Evolutionary conservation across 2,797 vertebrate species (phyloP), one percentile per base, ranked within the genome.

Genomic region (Helarctos malayanus): DNA sequence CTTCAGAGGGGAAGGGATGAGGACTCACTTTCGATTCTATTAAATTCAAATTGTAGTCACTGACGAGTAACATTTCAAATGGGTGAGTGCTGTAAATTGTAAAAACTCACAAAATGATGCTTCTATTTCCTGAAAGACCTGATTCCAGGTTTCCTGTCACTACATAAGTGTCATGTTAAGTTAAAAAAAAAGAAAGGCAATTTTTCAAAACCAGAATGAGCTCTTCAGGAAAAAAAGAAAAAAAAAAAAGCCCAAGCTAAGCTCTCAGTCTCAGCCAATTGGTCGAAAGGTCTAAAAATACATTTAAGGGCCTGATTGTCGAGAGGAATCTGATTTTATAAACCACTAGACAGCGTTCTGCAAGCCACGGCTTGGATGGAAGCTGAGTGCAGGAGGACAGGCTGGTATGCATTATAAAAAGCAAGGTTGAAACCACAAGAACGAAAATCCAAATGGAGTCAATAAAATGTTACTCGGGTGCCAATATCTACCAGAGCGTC

Each of bases 141-240:
- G 47, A 84, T 35, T 89, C 5, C 52, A 96, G 23, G 57, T 73
- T 85, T 94, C 49, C 23, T 94, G 61, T 69, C 80, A 56, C 49
- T 75, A 59, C 18, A 7, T n/a, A 82, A 81, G 41, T 79, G 83
- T 71, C 83, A 49, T 10, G 3, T 76, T 69, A 79, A 86, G 29
- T 79, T 81, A 69, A 57, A 47, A 61, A 84, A 49, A 49, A n/a
- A 52, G 38, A 85, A 52, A 85, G 23, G 68, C 56, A 57, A 78
- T 81, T 95, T 96, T 98, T 98, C 94, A 98, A 98, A 98, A 98
- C 95, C 94, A 96, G 96, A 98, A 97, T 88, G 52, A 95, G 45
- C 5, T 80, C 98, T 97, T 95, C n/a, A 88, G 63, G 38, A 5
- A 3, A 27, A 1, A 35, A 38, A 38, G 38, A 38, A 38, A 80